Evolutionary conservation across 2,797 vertebrate species (phyloP), one percentile per base, ranked within the genome.

Genomic region (Coluber constrictor): DNA sequence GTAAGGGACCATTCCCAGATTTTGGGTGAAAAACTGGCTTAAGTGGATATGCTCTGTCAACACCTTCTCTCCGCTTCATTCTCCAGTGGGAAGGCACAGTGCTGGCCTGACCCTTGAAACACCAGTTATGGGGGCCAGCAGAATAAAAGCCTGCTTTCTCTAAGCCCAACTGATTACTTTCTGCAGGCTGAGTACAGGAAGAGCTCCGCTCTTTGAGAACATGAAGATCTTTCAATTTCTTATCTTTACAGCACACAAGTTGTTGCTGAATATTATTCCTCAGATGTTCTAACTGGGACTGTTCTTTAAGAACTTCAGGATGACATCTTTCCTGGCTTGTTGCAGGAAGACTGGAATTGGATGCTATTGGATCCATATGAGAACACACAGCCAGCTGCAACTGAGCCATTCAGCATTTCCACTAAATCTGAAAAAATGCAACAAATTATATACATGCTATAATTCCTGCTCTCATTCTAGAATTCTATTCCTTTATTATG

Each of bases 1-100:
- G n/a, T 23, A 87, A 37, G 29, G 93, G 92, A 66, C 47, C 56
- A 56, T 83, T 95, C 4, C 3, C 59, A 57, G 92, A 86, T 90
- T 97, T 97, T 93, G 94, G 97, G 94, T 98, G 97, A 94, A 94
- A 95, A 91, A 99, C 96, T 6, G 98, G 98, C 95, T 98, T 98
- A 83, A 98, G 97, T 27, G 98, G 98, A 95, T 98, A 97, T 3
- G 98, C 97, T 59, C 90, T 94, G 88, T 98, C 98, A 43, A 97
- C 96, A 54, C 94, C 96, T 92, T 97, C 96, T 93, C 93, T 95
- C 95, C 89, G 96, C 66, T 94, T 97, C 57, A 89, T 89, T 90
- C 94, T 90, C 63, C 94, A 61, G 83, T 91, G 96, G 86, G 93
- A 94, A 23, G 95, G 95, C 66, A 96, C 95, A 92, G 90, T 86